phyloP scores from a whole-genome alignment of 2,797 vertebrate genomes.

The Enteromius argenteus region DNA sequence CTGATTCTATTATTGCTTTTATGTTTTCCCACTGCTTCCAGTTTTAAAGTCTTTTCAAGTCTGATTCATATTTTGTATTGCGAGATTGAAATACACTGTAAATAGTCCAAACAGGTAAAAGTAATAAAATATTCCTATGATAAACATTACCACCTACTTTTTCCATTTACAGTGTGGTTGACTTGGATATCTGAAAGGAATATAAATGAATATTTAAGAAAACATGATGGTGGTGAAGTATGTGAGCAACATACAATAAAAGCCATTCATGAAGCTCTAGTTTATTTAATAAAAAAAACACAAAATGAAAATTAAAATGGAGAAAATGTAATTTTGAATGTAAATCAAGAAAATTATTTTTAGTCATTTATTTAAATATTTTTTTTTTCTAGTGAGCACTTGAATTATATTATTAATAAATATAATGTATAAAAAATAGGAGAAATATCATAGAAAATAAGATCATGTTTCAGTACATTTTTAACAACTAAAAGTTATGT shows the following conservation, averaged over 20 bases:
- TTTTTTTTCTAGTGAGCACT: neutral
- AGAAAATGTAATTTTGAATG: neutral
- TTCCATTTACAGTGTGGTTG: slow-evolving; percentile 73
- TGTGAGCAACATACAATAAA: neutral
- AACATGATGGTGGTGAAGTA: neutral
- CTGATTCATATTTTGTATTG: neutral
- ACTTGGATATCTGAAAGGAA: slow-evolving; percentile 71
- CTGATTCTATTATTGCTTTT: neutral
- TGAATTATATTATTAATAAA: neutral
- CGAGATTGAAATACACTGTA: too few species aligned
- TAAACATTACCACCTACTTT: slow-evolving; percentile 70
- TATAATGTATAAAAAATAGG: neutral
- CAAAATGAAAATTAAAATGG: neutral
- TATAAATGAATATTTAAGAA: slow-evolving; percentile 53
- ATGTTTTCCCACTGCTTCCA: neutral
- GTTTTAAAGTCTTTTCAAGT: neutral
- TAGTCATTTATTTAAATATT: neutral
- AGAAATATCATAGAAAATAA: too few species aligned
- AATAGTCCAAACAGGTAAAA: neutral
- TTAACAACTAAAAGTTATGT: neutral
- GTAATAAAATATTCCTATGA: neutral
- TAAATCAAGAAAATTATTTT: neutral
- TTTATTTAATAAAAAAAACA: neutral
- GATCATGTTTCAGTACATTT: neutral
- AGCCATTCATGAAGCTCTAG: neutral